A percentile compares a stretch with the other conserved stretches of the same genome.
These are phyloP conservation scores for Drosophila bocqueti DNA, from an alignment of 1,140 invertebrate genomes.

Conservation along the genomic window DNA sequence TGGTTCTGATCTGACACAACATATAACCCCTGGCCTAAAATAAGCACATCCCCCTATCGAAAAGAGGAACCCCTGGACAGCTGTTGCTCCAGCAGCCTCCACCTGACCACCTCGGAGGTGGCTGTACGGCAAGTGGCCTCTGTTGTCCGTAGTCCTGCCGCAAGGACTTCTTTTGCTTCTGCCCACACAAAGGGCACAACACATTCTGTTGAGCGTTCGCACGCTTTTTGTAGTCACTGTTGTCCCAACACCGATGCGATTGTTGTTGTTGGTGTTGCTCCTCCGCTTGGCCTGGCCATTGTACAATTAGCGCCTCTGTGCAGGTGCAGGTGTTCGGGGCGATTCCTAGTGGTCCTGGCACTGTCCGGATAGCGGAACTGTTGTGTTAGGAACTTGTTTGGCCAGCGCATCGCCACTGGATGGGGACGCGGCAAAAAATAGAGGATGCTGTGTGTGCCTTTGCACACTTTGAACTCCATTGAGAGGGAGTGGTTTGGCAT, in stretches of 20 bases:
- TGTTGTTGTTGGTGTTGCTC: constrained; percentile 27
- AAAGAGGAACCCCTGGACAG: constrained; percentile 8
- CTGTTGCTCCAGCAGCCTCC: constrained; percentile 27
- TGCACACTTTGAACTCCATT: constrained; percentile 70
- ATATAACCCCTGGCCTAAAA: constrained; percentile 10
- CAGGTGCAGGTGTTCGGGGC: constrained; percentile 8
- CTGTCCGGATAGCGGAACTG: constrained; percentile 29
- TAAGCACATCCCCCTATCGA: constrained; percentile 18
- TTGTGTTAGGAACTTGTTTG: constrained; percentile 57
- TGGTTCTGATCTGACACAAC: neutral
- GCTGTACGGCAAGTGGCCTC: constrained; percentile 17
- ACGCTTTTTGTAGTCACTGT: constrained; percentile 60
- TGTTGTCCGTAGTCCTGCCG: constrained; percentile 16
- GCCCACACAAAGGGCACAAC: constrained; percentile 41
- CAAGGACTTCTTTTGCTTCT: constrained; percentile 15
- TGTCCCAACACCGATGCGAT: constrained; percentile 27
- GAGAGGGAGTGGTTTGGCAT: constrained; percentile 60
- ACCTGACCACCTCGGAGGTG: constrained; percentile 21
- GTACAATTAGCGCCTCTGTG: constrained; percentile 68
- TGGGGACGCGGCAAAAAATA: constrained; percentile 20
- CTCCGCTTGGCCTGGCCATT: constrained; percentile 49
- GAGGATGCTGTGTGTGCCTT: constrained; percentile 44
- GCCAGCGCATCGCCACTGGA: constrained; percentile 19
- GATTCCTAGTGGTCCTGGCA: constrained; percentile 16
- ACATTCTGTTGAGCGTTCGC: constrained; percentile 72